Evolutionary conservation across 2,113 vertebrate genomes (phyloP).

Genomic region (Clinocottus analis): DNA sequence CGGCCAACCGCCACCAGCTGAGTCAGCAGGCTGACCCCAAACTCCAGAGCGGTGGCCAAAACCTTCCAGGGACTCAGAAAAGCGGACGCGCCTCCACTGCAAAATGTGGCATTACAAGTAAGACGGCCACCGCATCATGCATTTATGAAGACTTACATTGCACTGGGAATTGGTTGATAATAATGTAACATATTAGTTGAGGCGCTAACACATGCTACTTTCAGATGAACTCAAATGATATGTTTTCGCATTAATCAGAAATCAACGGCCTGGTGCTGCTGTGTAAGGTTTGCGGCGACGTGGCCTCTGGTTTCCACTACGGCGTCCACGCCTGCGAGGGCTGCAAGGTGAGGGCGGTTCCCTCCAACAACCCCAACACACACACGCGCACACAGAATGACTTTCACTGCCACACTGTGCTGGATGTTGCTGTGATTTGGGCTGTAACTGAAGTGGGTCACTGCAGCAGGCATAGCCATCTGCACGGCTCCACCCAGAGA

Average conservation of each 20-base stretch:
- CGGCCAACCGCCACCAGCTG: slow-evolving; percentile 76
- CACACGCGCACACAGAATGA: not conserved
- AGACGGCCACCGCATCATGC: slow-evolving; percentile 54
- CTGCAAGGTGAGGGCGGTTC: slow-evolving; percentile 90
- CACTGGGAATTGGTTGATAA: not conserved
- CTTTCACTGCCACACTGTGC: not conserved
- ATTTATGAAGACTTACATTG: not conserved
- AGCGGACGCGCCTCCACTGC: slow-evolving; percentile 81
- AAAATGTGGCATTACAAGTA: slow-evolving; percentile 92
- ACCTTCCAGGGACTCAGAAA: slow-evolving; percentile 84
- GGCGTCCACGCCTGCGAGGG: slow-evolving; percentile 98
- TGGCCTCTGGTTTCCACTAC: slow-evolving; percentile 98
- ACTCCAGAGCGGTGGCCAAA: slow-evolving; percentile 33
- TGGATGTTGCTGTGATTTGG: slow-evolving; percentile 15
- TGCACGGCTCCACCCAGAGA: slow-evolving; percentile 12
- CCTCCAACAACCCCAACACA: not conserved
- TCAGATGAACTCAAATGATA: not conserved
- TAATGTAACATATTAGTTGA: not conserved
- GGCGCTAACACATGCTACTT: not conserved
- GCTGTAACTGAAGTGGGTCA: slow-evolving; percentile 55
- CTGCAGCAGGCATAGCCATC: not conserved
- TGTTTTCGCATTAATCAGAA: slow-evolving; percentile 81
- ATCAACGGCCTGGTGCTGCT: slow-evolving; percentile 96
- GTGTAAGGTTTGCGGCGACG: slow-evolving; percentile 97
- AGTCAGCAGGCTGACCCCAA: slow-evolving; percentile 29